phyloP scores from a whole-genome alignment of 2,888 invertebrate genomes.

The Balanococcus diminutus region DNA sequence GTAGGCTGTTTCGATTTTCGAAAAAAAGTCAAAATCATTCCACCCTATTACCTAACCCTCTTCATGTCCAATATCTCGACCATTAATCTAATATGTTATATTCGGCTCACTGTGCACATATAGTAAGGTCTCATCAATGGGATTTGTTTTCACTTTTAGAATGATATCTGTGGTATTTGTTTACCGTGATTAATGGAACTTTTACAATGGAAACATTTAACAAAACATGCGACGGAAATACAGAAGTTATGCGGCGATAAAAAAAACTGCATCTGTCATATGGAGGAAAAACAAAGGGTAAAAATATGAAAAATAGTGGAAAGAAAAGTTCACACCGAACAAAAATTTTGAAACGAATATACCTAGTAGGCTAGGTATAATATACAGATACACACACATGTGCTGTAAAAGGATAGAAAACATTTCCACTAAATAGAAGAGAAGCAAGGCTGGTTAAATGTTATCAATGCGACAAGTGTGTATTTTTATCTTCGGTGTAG shows the following conservation, averaged over 20 bases:
- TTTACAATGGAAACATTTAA: constrained; percentile 39
- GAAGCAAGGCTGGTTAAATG: background rate
- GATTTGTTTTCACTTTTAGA: constrained; percentile 29
- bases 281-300: constrained; percentile 7
- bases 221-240: constrained; percentile 31
- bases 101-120: background rate
- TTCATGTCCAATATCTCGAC: background rate
- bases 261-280: constrained; percentile 23
- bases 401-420: background rate
- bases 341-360: background rate
- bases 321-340: constrained; percentile 10
- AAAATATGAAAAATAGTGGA: constrained; percentile 7
- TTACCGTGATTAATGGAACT: constrained; percentile 14
- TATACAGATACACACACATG: background rate
- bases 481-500: no score
- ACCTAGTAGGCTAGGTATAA: background rate
- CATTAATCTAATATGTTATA: constrained; percentile 13
- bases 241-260: constrained; percentile 24
- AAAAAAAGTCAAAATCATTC: no score
- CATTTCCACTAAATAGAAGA: background rate
- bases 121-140: background rate
- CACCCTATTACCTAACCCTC: no score
- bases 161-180: constrained; percentile 36
- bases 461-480: background rate
- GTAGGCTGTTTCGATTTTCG: no score